Percentiles rank a stretch among this genome's conserved stretches.
Conservation (phyloP, 2,113 vertebrate genomes). For the Morone saxatilis region DNA sequence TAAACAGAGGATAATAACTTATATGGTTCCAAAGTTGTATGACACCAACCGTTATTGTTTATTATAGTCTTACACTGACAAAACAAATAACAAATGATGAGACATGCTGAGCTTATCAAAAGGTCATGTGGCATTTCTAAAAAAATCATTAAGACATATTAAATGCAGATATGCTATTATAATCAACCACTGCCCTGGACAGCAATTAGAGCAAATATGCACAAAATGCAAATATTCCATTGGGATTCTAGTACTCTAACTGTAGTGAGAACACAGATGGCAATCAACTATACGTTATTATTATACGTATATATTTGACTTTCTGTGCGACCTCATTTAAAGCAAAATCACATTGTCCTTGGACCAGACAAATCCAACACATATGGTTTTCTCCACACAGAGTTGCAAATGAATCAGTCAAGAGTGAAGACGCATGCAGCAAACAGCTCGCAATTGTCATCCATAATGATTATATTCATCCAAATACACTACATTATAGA, state of each 20-base stretch:
- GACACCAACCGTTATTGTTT: neutral
- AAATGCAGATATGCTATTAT: neutral
- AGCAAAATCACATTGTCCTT: neutral
- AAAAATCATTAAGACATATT: neutral
- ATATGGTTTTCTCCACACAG: neutral
- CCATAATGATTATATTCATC: neutral
- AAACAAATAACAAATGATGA: neutral
- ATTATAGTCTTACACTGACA: neutral
- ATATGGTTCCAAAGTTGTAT: conserved; percentile 2
- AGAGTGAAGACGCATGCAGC: neutral
- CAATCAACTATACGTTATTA: conserved; percentile 1
- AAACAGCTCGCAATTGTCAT: neutral
- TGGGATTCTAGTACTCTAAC: neutral
- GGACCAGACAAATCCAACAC: neutral
- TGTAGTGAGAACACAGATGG: neutral
- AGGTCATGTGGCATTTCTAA: no score
- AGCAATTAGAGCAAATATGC: conserved; percentile 2
- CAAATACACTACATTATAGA: neutral
- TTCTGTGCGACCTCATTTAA: neutral
- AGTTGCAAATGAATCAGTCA: neutral
- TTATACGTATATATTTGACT: neutral
- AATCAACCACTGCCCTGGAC: neutral
- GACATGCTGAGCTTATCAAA: neutral
- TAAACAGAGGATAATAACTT: conserved; percentile 17
- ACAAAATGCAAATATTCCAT: neutral